Conservation (phyloP, 2,888 invertebrate genomes). For the Sipha maydis region DNA sequence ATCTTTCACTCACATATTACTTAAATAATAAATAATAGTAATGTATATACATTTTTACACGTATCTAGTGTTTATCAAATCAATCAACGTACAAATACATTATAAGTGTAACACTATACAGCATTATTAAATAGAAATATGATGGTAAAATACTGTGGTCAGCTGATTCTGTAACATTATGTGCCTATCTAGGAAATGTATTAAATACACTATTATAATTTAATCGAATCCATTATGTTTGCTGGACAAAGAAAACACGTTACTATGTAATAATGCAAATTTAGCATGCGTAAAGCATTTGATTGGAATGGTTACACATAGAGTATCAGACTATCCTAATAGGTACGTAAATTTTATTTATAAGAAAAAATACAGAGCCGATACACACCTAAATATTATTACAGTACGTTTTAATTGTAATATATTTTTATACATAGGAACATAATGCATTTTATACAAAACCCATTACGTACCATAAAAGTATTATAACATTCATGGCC, state of each 20-base stretch:
- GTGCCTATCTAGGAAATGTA: neutral
- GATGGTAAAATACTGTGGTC: too few species aligned
- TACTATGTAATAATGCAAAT: conserved; percentile 4
- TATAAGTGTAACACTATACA: too few species aligned
- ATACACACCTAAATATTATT: neutral
- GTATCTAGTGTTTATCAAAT: too few species aligned
- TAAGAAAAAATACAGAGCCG: neutral
- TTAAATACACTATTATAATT: neutral
- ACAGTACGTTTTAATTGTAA: too few species aligned
- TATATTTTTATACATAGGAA: too few species aligned
- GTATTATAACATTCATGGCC: neutral
- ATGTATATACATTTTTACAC: too few species aligned
- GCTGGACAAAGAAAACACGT: conserved; percentile 10
- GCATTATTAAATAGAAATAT: too few species aligned
- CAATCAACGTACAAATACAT: too few species aligned
- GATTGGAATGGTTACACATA: conserved; percentile 17
- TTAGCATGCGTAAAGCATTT: conserved; percentile 16
- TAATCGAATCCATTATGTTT: conserved; percentile 19
- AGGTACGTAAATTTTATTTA: neutral
- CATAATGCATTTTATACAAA: too few species aligned
- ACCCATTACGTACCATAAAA: neutral
- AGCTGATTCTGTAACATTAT: too few species aligned
- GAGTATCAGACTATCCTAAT: neutral
- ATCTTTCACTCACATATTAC: too few species aligned
- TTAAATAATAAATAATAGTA: too few species aligned